These are phyloP conservation scores for Pseudococcus jackbeardsleyi DNA, from an alignment of 2,888 invertebrate genomes.

Conservation along the genomic window DNA sequence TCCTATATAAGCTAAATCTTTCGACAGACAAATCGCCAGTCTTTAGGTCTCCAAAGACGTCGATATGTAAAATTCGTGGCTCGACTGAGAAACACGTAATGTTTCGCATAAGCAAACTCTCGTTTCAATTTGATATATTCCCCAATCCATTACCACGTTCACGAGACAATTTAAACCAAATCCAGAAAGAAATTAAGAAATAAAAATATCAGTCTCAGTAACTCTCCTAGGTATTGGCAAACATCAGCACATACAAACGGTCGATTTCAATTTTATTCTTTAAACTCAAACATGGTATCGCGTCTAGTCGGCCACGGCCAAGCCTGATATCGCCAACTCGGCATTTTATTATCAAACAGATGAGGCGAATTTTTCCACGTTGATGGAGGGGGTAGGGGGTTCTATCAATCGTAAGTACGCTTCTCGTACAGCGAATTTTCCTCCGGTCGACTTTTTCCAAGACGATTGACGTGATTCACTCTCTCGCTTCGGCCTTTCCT, in stretches of 20 bases:
- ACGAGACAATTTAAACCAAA: background rate
- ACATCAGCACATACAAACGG: background rate
- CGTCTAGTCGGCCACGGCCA: too few relatives aligned
- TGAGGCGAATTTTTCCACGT: background rate
- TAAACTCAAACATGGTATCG: background rate
- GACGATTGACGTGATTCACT: slow-evolving; percentile 47
- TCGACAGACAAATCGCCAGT: background rate
- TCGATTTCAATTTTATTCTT: background rate
- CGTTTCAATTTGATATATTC: background rate
- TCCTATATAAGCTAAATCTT: background rate
- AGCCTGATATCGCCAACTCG: background rate
- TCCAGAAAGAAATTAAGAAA: background rate
- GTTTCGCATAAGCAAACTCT: background rate
- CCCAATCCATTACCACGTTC: too few relatives aligned
- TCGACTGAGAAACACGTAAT: background rate
- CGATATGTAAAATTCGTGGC: background rate
- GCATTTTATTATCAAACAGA: background rate
- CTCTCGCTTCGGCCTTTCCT: background rate
- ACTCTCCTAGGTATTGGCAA: background rate
- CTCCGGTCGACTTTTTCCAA: background rate
- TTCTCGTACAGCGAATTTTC: background rate
- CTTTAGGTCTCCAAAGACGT: background rate
- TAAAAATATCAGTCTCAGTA: background rate
- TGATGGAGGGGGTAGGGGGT: background rate
- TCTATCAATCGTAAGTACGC: background rate